These are phyloP conservation scores for Stercorarius parasiticus DNA, from an alignment of 2,113 vertebrate genomes.

Conservation along the genomic window DNA sequence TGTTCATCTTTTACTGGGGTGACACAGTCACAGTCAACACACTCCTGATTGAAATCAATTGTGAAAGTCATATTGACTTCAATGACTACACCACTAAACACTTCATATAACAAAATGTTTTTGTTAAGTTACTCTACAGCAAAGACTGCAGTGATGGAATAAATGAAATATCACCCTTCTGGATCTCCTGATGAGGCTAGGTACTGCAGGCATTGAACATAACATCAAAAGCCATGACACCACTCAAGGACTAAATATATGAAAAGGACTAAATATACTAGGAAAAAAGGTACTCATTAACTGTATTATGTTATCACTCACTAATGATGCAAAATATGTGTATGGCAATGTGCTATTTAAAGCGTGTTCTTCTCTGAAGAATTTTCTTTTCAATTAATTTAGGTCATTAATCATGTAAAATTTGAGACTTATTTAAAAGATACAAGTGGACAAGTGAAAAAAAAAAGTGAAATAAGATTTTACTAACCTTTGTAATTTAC, in stretches of 20 bases:
- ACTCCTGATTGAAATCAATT: background rate
- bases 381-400: background rate
- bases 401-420: constrained; percentile 17
- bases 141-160: background rate
- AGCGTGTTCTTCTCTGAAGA: background rate
- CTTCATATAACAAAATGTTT: background rate
- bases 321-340: background rate
- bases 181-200: background rate
- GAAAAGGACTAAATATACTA: background rate
- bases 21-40: background rate
- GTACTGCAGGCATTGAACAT: background rate
- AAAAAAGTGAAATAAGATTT: background rate
- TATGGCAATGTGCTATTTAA: constrained; percentile 6
- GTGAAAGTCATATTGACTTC: constrained; percentile 6
- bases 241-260: background rate
- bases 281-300: constrained; percentile 22
- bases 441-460: background rate
- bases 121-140: background rate
- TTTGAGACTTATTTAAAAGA: constrained; percentile 22
- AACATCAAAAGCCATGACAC: background rate
- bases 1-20: background rate
- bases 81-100: background rate
- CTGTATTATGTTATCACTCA: constrained; percentile 23
- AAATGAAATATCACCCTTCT: background rate
- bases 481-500: background rate